Evolutionary conservation across 2,888 invertebrate species (phyloP).

Genomic region (Drosophila prolongata): DNA sequence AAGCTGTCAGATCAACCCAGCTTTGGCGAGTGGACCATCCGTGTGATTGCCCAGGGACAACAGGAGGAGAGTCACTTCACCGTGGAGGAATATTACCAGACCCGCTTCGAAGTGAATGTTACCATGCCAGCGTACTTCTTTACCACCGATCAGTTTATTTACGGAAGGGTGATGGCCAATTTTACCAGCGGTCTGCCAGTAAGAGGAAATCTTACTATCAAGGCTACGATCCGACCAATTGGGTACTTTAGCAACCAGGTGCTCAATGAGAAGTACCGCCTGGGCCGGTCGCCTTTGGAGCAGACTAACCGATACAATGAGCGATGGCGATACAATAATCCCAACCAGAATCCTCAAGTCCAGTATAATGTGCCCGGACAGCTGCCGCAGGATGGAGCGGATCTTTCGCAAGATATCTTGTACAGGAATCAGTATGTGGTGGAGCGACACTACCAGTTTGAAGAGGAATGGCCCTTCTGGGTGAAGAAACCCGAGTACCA

Average conservation of each 20-base stretch:
- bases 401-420: conserved; percentile 72
- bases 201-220: conserved; percentile 93
- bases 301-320: conserved; percentile 66
- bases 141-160: conserved; percentile 92
- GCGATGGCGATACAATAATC: conserved; percentile 71
- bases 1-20: conserved; percentile 95
- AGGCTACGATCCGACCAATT: conserved; percentile 90
- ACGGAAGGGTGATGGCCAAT: conserved; percentile 96
- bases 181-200: conserved; percentile 97
- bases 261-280: conserved; percentile 86
- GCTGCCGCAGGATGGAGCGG: conserved; percentile 59
- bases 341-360: conserved; percentile 60
- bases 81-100: conserved; percentile 98
- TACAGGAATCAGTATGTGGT: conserved; percentile 86
- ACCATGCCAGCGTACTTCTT: conserved; percentile 98
- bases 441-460: conserved; percentile 91
- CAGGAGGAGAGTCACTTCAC: conserved; percentile 93
- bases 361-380: conserved; percentile 58
- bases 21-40: conserved; percentile 96
- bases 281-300: conserved; percentile 82
- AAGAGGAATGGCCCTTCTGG: conserved; percentile 93
- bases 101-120: conserved; percentile 96
- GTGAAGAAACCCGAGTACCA: conserved; percentile 87
- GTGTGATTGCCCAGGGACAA: conserved; percentile 95
- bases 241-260: conserved; percentile 86